Evolutionary conservation across 2,888 invertebrate species (phyloP), one percentile per base, ranked within the genome.

Genomic region (Elegia similella): DNA sequence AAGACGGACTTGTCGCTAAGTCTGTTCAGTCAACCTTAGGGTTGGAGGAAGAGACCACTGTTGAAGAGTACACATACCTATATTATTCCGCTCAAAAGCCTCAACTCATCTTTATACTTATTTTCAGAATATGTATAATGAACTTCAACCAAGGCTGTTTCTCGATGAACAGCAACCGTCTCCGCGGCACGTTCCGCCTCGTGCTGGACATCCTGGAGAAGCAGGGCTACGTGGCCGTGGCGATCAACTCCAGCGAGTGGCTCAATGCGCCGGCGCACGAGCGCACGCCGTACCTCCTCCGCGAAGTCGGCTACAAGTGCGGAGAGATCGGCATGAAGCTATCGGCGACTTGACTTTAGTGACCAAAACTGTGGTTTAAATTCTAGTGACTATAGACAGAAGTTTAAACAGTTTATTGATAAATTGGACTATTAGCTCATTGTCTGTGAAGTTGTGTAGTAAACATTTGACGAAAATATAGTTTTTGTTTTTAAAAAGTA

Each of bases 231-330:
- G 85, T 84, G 0, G 87, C 93, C 0, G 88, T 95, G 1, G 84
- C 93, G 0, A 74, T 95, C 52, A 92, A 93, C 69, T 66, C 85
- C 12, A 74, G 70, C 43, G 82, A 85, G 57, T 95, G 95, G 95
- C 67, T 82, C 6, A 72, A 73, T 2, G 76, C 95, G 6, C 85
- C 92, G 0, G 84, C 92, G 44, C 87, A 92, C 67, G 94, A 95
- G 77, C 93, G 92, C 67, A 92, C 94, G 61, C 93, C 94, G 0
- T 95, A 93, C 72, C 77, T 95, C 38, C 92, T 94, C 90, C 86
- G 93, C 44, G 92, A 92, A 60, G 64, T 90, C 1, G 78, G 73
- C 0, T 84, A 86, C 69, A 85, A 76, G 84, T 95, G 79, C 77
- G 92, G 82, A 55, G 90, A 80, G 83, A 88, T 86, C 62, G 89